Evolutionary conservation across 2,113 vertebrate genomes (phyloP).

Genomic region (Centropristis striata): DNA sequence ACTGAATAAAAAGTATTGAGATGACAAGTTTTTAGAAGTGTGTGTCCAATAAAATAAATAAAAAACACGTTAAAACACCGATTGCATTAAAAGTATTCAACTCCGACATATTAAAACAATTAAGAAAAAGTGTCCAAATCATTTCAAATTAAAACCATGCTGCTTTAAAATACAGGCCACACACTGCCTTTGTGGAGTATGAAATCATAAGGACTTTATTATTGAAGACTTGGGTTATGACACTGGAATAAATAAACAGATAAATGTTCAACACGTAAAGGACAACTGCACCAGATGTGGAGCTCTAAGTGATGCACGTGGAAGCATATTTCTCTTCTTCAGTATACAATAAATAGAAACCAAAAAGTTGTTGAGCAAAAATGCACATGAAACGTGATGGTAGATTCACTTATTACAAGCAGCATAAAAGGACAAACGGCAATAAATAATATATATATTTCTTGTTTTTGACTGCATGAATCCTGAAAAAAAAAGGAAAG

Average conservation of each 20-base stretch:
- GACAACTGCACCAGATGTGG: constrained; percentile 83
- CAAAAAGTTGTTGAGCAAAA: constrained; percentile 83
- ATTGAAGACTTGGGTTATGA: constrained; percentile 95
- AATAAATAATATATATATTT: constrained; percentile 91
- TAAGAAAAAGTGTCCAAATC: neutral
- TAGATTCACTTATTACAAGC: constrained; percentile 78
- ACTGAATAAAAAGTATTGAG: neutral
- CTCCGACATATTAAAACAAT: neutral
- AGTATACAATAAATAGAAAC: constrained; percentile 92
- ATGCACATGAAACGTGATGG: constrained; percentile 77
- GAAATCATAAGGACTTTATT: constrained; percentile 95
- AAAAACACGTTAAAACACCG: neutral
- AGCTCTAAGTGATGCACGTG: constrained; percentile 78
- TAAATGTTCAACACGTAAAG: constrained; percentile 88
- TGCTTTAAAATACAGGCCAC: constrained; percentile 19
- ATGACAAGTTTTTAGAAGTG: neutral
- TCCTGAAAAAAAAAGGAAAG: constrained; percentile 61
- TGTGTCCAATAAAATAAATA: neutral
- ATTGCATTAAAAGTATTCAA: neutral
- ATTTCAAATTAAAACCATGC: neutral
- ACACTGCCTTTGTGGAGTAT: constrained; percentile 84
- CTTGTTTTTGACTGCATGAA: constrained; percentile 76
- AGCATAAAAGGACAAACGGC: constrained; percentile 79
- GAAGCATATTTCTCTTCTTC: constrained; percentile 81
- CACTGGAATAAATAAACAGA: constrained; percentile 98